These are phyloP conservation scores for Whitmania pigra DNA, from an alignment of 1,140 invertebrate species.

Conservation along the genomic window DNA sequence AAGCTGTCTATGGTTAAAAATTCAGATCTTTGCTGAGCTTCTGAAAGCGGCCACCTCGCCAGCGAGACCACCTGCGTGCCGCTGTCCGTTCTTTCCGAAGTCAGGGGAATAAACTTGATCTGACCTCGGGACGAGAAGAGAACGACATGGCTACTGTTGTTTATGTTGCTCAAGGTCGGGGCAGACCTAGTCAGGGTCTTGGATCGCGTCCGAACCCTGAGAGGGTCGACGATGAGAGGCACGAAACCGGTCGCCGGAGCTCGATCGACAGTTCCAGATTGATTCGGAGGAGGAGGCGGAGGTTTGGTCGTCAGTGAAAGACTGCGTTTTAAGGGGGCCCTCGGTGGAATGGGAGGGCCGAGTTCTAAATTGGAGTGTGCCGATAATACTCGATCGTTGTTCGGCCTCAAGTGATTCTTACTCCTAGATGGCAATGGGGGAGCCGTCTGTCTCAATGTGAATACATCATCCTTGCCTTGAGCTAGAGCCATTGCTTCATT, in stretches of 20 bases:
- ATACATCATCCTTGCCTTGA: too few relatives aligned
- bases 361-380: background rate
- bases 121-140: background rate
- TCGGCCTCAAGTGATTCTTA: too few relatives aligned
- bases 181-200: background rate
- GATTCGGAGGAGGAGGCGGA: conserved; percentile 10
- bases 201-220: background rate
- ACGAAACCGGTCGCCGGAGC: background rate
- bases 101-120: background rate
- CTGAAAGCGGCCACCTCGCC: conserved; percentile 16
- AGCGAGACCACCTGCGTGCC: conserved; percentile 6
- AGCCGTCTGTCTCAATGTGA: too few relatives aligned
- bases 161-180: background rate
- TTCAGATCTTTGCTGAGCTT: background rate
- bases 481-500: background rate
- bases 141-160: conserved; percentile 2
- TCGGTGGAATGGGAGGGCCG: conserved; percentile 11
- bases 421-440: too few relatives aligned
- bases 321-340: conserved; percentile 12
- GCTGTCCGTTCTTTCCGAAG: background rate
- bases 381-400: background rate
- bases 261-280: background rate
- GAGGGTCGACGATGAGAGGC: background rate
- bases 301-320: conserved; percentile 14
- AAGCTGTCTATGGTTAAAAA: conserved; percentile 7